phyloP scores from a whole-genome alignment of 2,113 vertebrate genomes.

The Pristiophorus japonicus region DNA sequence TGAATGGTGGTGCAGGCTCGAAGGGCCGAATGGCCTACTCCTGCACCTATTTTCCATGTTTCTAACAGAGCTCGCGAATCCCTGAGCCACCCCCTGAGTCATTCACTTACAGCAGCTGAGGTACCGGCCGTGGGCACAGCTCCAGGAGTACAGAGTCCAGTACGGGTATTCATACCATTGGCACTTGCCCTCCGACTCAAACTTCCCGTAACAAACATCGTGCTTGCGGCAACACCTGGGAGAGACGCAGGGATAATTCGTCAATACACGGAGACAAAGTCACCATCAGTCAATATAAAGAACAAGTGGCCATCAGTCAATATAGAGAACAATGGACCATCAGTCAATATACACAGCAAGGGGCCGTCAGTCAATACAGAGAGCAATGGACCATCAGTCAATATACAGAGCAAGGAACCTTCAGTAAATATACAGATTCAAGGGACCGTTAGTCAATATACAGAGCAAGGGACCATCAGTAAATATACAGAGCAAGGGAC shows the following conservation, averaged over 20 bases:
- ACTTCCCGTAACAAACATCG: neutral
- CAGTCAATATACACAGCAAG: neutral
- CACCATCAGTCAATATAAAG: neutral
- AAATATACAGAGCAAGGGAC: no score
- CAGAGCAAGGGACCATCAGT: no score
- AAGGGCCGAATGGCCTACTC: no score
- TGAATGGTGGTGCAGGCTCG: no score
- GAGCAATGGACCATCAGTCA: no score
- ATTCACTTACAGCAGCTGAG: neutral
- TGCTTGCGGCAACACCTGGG: neutral
- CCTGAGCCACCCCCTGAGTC: neutral
- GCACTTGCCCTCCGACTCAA: neutral
- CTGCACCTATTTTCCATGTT: no score
- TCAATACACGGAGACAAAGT: no score
- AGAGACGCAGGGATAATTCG: neutral
- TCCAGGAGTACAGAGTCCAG: neutral
- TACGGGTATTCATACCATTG: neutral
- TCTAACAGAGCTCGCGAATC: no score
- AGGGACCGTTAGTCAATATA: no score
- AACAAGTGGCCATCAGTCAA: neutral
- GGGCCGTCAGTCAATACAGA: neutral
- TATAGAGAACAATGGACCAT: neutral
- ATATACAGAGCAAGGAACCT: no score
- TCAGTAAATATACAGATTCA: no score
- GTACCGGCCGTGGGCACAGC: rapidly evolving